Base-by-base conservation (phyloP, 2,888 invertebrate species). In the Calameuta idolon region DNA sequence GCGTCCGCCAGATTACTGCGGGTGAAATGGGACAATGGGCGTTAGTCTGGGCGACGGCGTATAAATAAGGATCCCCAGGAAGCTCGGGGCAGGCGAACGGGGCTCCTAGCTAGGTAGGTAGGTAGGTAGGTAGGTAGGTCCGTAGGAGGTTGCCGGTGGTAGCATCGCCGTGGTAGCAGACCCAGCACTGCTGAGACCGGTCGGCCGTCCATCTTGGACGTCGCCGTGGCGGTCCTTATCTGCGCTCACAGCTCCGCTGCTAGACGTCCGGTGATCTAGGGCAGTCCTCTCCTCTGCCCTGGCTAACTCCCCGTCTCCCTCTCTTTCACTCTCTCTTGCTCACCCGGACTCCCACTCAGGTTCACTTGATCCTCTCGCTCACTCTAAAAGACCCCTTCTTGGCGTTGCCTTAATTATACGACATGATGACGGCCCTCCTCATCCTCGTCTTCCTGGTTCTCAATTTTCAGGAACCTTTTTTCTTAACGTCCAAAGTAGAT, bases 1-100 rank as follows among this genome's bases (percentile, higher is more conserved):
- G 91, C 91, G 91, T 91, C 91, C 90, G 88, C 89, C 90, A 90
- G 91, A 91, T 91, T 91, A 91, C 89, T 88, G 86, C 87, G 86
- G 87, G 89, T 89, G 89, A 91, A 91, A 90, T 91, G 90, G 91
- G 90, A 91, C 90, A 91, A 91, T 91, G 91, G 90, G 90, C 90
- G 90, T 90, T 91, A 90, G 90, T 89, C 89, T 90, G 87, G 88
- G 85, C 88, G 87, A 89, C 86, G 89, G 87, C 88, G 88, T 90
- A 90, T 90, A 90, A 90, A 90, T 90, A 90, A 90, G 90, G 90
- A 90, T 90, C 89, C 89, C 88, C 86, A 88, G 88, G 89, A 90
- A 90, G 90, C 89, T 85, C 83, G 87, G 83, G 86, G 84, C 82
- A 83, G 80, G 83, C 81, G 69, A 31, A 71, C 73, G 77, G 76